phyloP scores from a whole-genome alignment of 2,113 vertebrate species.

The Eulemur rufifrons region DNA sequence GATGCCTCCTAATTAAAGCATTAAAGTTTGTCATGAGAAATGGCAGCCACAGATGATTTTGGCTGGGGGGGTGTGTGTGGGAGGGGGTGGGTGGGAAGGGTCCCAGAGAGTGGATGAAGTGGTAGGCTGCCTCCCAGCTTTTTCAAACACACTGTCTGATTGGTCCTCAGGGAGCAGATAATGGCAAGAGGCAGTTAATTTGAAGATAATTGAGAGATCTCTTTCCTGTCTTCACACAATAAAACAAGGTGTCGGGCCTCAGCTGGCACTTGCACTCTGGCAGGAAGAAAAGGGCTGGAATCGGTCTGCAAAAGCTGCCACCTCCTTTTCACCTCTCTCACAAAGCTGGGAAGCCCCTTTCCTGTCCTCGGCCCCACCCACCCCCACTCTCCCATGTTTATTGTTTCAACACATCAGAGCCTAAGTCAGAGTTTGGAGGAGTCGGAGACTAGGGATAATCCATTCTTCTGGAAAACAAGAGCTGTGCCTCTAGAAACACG shows the following conservation, averaged over 20 bases:
- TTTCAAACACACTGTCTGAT: conserved; percentile 71
- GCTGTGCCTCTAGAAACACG: background rate
- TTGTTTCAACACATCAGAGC: conserved; percentile 52
- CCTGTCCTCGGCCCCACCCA: fast-evolving
- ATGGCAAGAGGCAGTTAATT: conserved; percentile 87
- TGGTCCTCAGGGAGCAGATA: conserved; percentile 81
- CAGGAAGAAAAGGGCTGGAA: conserved; percentile 70
- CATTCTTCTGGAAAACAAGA: background rate
- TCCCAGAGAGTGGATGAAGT: conserved; percentile 62
- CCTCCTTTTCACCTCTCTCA: conserved; percentile 68
- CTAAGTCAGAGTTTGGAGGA: conserved; percentile 57
- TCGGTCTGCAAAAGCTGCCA: conserved; percentile 76
- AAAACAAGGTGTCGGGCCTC: conserved; percentile 82
- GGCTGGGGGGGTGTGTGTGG: conserved; percentile 30
- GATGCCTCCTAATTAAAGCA: conserved; percentile 87
- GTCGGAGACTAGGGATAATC: background rate
- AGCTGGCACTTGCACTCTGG: conserved; percentile 79
- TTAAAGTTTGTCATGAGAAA: conserved; percentile 82
- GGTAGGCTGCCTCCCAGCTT: conserved; percentile 65
- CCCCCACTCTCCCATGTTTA: background rate
- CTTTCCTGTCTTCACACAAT: conserved; percentile 82
- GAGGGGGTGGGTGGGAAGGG: conserved; percentile 32
- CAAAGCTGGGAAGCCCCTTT: conserved; percentile 48
- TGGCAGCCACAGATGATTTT: conserved; percentile 77
- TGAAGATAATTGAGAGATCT: conserved; percentile 86